These are phyloP conservation scores for Melieria picta DNA, from an alignment of 2,888 invertebrate species.

Conservation along the genomic window DNA sequence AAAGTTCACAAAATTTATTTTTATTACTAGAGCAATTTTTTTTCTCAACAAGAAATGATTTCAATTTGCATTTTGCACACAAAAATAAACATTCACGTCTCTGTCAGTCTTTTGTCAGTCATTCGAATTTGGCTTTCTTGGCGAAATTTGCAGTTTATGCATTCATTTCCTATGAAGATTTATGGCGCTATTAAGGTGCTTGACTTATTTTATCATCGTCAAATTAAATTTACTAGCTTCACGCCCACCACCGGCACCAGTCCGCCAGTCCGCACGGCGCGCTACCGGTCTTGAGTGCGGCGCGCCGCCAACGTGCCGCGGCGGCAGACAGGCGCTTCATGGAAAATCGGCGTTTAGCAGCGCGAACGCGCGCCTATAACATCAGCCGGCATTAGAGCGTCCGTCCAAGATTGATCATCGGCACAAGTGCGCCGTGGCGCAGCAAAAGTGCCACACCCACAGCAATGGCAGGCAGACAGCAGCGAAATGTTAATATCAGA, in stretches of 20 bases:
- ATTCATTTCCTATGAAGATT: constrained; percentile 30
- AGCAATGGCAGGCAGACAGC: constrained; percentile 8
- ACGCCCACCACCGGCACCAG: constrained; percentile 25
- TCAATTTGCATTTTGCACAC: too few relatives aligned
- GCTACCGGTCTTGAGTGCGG: background rate
- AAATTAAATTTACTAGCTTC: constrained; percentile 30
- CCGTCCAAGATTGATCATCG: constrained; percentile 31
- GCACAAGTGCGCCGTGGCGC: constrained; percentile 21
- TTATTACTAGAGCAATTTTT: too few relatives aligned
- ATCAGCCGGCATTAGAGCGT: constrained; percentile 28
- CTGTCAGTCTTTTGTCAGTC: too few relatives aligned
- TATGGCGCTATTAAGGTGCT: constrained; percentile 25
- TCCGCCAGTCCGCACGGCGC: too few relatives aligned
- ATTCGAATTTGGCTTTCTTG: too few relatives aligned
- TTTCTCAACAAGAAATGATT: too few relatives aligned
- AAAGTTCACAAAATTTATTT: too few relatives aligned
- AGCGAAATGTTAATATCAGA: constrained; percentile 25
- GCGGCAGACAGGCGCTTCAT: constrained; percentile 11
- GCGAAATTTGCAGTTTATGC: constrained; percentile 15
- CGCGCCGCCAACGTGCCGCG: constrained; percentile 22
- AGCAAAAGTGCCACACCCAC: constrained; percentile 27
- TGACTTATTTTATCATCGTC: constrained; percentile 26
- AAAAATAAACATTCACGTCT: too few relatives aligned
- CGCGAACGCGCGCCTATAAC: constrained; percentile 4
- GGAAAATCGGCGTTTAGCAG: constrained; percentile 34